Percentiles rank a stretch among this genome's conserved stretches.
Evolutionary conservation across 2,888 invertebrate genomes (phyloP).

Genomic region (Scaptomyza reducta): DNA sequence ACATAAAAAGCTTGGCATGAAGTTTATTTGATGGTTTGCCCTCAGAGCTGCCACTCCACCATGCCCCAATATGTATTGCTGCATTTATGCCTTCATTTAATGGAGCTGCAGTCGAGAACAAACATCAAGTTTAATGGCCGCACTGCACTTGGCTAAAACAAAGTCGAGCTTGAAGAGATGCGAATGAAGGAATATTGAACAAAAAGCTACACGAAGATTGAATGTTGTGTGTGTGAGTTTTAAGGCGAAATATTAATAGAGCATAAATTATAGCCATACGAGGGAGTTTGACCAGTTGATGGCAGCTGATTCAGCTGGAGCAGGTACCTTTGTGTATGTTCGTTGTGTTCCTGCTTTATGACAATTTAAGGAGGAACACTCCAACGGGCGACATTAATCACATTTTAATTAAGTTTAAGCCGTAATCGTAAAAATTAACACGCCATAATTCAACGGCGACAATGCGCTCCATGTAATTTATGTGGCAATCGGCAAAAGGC

Average conservation of each 20-base stretch:
- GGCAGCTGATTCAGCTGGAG: slow-evolving; percentile 9
- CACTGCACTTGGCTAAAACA: slow-evolving; percentile 36
- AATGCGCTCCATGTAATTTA: slow-evolving; percentile 77
- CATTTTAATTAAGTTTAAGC: slow-evolving; percentile 78
- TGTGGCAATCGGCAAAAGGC: slow-evolving; percentile 47
- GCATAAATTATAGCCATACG: slow-evolving; percentile 73
- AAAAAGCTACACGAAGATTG: not conserved
- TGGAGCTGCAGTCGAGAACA: slow-evolving; percentile 14
- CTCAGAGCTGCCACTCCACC: not conserved
- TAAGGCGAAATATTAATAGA: slow-evolving; percentile 77
- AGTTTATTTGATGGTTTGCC: not conserved
- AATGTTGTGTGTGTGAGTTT: slow-evolving; percentile 20
- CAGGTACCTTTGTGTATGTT: slow-evolving; percentile 19
- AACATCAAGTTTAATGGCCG: slow-evolving; percentile 37
- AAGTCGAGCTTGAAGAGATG: slow-evolving; percentile 24
- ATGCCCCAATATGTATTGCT: not conserved
- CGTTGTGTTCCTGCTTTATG: slow-evolving; percentile 57
- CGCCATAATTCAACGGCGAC: slow-evolving; percentile 79
- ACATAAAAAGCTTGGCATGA: not conserved
- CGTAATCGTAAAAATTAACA: slow-evolving; percentile 78
- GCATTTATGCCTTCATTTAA: slow-evolving; percentile 24
- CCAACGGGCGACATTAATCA: slow-evolving; percentile 67
- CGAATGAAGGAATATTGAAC: too few relatives aligned
- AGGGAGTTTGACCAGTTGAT: slow-evolving; percentile 22
- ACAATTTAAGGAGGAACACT: slow-evolving; percentile 69